Evolutionary conservation across 92 coral and sea anemone genomes (phyloP).

Genomic region (Parazoanthus atlanticus): DNA sequence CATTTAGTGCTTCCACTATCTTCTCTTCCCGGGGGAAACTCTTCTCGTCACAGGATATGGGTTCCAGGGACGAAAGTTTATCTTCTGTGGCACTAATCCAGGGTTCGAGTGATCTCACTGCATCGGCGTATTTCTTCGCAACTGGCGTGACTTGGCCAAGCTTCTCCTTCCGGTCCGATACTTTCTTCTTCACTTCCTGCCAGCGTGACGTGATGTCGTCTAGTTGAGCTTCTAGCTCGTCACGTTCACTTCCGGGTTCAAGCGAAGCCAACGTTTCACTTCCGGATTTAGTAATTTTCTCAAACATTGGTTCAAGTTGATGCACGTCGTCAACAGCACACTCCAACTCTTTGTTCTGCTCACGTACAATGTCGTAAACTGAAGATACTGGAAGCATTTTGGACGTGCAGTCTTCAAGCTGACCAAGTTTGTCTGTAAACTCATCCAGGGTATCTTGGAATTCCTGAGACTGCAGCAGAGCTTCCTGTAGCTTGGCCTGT

Average conservation of each 20-base stretch:
- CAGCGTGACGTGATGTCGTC: conserved; percentile 77
- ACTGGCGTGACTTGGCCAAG: conserved; percentile 80
- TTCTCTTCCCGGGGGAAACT: conserved; percentile 80
- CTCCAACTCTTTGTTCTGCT: conserved; percentile 78
- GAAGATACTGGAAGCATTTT: conserved; percentile 81
- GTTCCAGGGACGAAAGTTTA: conserved; percentile 77
- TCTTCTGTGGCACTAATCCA: conserved; percentile 86
- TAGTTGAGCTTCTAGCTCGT: conserved; percentile 70
- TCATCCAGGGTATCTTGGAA: conserved; percentile 89
- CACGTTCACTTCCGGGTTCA: conserved; percentile 82
- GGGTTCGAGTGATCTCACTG: conserved; percentile 69
- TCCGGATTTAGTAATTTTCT: conserved; percentile 72
- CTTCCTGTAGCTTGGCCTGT: conserved; percentile 78
- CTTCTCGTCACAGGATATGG: conserved; percentile 86
- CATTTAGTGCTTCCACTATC: conserved; percentile 54
- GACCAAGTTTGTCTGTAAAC: conserved; percentile 74
- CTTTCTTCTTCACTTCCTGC: conserved; percentile 71
- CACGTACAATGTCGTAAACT: conserved; percentile 76
- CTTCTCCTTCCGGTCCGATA: conserved; percentile 71
- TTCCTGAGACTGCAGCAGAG: conserved; percentile 84
- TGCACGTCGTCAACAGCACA: conserved; percentile 76
- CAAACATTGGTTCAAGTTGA: conserved; percentile 93
- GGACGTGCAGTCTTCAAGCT: conserved; percentile 77
- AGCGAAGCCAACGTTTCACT: conserved; percentile 73
- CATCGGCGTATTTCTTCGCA: conserved; percentile 70